Conservation (phyloP, 2,113 vertebrate genomes). For the Protobothrops mucrosquamatus region DNA sequence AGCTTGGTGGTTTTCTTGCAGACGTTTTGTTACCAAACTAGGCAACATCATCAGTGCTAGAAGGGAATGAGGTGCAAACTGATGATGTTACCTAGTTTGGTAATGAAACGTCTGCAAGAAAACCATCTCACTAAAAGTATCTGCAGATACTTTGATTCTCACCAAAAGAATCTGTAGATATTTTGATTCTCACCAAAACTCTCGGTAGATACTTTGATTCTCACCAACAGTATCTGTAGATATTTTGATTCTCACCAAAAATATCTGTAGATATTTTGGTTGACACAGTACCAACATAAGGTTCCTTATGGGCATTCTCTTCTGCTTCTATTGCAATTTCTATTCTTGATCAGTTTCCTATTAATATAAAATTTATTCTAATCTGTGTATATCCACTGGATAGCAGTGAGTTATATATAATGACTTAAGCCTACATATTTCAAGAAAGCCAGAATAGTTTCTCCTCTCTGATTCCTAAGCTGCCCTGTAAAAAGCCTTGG, state of each 20-base stretch:
- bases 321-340: background rate
- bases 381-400: conserved; percentile 39
- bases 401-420: conserved; percentile 37
- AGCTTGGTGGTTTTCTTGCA: too few relatives aligned
- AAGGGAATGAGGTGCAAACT: too few relatives aligned
- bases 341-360: background rate
- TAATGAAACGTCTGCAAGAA: too few relatives aligned
- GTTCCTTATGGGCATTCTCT: background rate
- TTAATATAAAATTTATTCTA: conserved; percentile 53
- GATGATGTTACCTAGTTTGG: too few relatives aligned
- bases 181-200: background rate
- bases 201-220: too few relatives aligned
- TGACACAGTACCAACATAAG: background rate
- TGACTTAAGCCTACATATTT: conserved; percentile 27
- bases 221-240: too few relatives aligned
- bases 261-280: background rate
- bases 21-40: too few relatives aligned
- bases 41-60: too few relatives aligned
- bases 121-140: background rate
- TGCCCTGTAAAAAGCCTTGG: conserved; percentile 29
- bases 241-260: background rate
- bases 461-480: conserved; percentile 16
- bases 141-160: background rate
- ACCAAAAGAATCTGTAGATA: background rate
- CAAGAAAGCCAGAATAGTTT: conserved; percentile 16